Conservation (phyloP, 2,113 vertebrate genomes). For the Chaenogobius annularis region DNA sequence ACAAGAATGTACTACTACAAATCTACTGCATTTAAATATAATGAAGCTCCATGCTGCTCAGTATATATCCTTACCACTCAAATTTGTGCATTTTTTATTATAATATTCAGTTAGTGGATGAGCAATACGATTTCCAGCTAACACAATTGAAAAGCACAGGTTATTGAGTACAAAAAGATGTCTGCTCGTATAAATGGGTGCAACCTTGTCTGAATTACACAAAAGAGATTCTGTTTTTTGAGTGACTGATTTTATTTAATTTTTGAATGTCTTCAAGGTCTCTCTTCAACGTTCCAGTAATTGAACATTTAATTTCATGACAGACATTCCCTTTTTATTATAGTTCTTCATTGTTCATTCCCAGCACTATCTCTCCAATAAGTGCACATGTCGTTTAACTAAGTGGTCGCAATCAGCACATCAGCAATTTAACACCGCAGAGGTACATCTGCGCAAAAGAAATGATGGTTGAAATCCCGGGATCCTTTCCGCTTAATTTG, state of each 20-base stretch:
- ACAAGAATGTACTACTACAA: neutral
- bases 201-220: slow-evolving; percentile 1
- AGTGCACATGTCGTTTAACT: neutral
- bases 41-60: neutral
- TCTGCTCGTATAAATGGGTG: neutral
- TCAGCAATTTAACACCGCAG: slow-evolving; percentile 31
- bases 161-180: no score
- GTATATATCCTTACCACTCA: neutral
- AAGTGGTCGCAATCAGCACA: slow-evolving; percentile 31
- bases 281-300: neutral
- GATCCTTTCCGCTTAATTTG: slow-evolving; percentile 51
- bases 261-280: slow-evolving; percentile 27
- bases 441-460: slow-evolving; percentile 40
- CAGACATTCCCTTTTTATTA: slow-evolving; percentile 1
- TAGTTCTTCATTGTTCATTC: neutral
- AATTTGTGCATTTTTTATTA: no score
- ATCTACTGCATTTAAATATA: neutral
- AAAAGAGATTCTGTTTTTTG: slow-evolving; percentile 4
- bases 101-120: no score
- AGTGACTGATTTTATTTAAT: slow-evolving; percentile 3
- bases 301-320: neutral
- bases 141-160: neutral
- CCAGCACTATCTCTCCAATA: neutral
- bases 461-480: slow-evolving; percentile 43
- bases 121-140: no score